Evolutionary conservation across 1,140 invertebrate genomes (phyloP), one percentile per base, ranked within the genome.

Genomic region (Papilio aristodemus): DNA sequence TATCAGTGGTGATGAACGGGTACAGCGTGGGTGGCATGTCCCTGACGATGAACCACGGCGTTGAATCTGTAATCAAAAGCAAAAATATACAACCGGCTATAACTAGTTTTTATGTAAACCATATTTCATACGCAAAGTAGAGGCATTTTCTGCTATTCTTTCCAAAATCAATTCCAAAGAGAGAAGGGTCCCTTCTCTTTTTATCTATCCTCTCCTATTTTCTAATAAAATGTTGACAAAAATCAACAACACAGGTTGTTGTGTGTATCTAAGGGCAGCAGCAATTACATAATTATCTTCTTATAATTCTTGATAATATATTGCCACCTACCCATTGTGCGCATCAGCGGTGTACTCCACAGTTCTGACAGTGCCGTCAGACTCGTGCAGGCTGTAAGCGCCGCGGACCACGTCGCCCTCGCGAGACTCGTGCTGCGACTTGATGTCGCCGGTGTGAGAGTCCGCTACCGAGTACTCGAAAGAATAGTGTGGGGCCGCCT

Each of bases 391-490:
- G 10, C 88, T 88, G 77, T 93, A 93, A 43, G 86, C 87, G 14
- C 93, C 93, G 75, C 92, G 90, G 57, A 93, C 93, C 7, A 91
- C 83, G 77, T 93, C 93, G 13, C 93, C 93, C 69, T 93, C 92
- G 11, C 93, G 90, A 57, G 87, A 86, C 78, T 94, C 93, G 71
- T 92, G 90, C 79, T 93, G 93, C 63, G 83, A 92, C 85, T 94
- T 93, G 80, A 87, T 92, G 77, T 94, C 93, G 4, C 93, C 79
- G 14, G 91, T 92, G 69, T 92, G 89, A 58, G 82, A 81, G 72
- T 92, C 92, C 25, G 91, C 85, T 74, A 76, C 71, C 77, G 81
- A 77, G 72, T 84, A 81, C 46, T 71, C 78, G 63, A 69, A 81
- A 0, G 60, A 80, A 64, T 81, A 76, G 67, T 85, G 75, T 10